Conservation (phyloP, 2,888 invertebrate genomes). For the Cancer borealis region DNA sequence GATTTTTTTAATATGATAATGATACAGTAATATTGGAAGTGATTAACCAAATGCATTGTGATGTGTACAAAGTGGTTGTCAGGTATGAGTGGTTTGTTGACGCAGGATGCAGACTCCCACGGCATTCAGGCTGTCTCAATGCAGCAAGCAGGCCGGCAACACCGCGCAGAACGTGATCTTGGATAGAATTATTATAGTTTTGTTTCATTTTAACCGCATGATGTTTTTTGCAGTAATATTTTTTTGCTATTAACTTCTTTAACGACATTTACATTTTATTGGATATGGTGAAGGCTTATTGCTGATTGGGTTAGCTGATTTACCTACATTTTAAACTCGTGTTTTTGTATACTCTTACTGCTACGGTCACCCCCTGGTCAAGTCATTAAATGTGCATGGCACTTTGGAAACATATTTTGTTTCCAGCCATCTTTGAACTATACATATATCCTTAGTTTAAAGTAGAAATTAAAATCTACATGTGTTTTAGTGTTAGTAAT, state of each 20-base stretch:
- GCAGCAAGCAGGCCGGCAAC: conserved; percentile 64
- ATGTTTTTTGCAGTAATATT: conserved; percentile 45
- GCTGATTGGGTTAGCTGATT: conserved; percentile 69
- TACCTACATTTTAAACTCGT: conserved; percentile 42
- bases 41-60: conserved; percentile 57
- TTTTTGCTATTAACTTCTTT: conserved; percentile 66
- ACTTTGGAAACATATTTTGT: conserved; percentile 33
- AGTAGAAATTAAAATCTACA: neutral
- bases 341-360: conserved; percentile 57
- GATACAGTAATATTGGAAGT: conserved; percentile 37
- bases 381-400: conserved; percentile 21
- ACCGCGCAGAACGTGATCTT: conserved; percentile 51
- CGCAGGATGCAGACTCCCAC: conserved; percentile 57
- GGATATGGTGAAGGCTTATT: conserved; percentile 66
- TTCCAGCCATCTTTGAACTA: conserved; percentile 26
- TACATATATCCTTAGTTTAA: conserved; percentile 35
- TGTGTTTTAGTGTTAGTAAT: neutral
- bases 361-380: conserved; percentile 64
- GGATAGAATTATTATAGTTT: neutral
- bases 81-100: conserved; percentile 67
- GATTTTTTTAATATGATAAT: conserved; percentile 35
- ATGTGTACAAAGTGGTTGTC: conserved; percentile 71
- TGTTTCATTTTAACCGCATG: conserved; percentile 49
- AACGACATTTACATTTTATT: conserved; percentile 59
- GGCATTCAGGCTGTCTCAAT: conserved; percentile 64